Evolutionary conservation across 1,140 invertebrate species (phyloP).

Genomic region (Solenopsis fugax): DNA sequence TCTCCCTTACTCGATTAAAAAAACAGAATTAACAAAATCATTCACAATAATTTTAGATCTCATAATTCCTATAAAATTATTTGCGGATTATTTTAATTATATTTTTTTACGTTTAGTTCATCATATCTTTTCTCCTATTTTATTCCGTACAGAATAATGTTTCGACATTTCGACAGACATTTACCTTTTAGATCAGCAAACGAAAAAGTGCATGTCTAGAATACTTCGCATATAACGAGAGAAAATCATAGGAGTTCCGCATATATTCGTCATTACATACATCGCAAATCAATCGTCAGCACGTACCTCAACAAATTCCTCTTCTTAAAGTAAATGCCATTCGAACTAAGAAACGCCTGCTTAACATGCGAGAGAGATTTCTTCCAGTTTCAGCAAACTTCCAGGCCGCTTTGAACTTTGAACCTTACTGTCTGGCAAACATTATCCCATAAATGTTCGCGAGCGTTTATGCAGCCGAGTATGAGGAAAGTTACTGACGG

Average conservation of each 20-base stretch:
- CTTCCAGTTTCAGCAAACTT: conserved; percentile 58
- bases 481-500: conserved; percentile 50
- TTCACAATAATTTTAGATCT: background rate
- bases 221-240: background rate
- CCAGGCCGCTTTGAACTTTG: conserved; percentile 41
- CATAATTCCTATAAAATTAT: background rate
- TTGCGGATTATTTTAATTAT: background rate
- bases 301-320: conserved; percentile 35
- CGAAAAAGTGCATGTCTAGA: background rate
- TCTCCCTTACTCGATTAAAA: background rate
- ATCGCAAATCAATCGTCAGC: conserved; percentile 45
- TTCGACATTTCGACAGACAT: background rate
- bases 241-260: background rate
- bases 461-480: conserved; percentile 52
- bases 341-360: conserved; percentile 26
- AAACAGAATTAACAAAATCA: background rate
- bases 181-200: background rate
- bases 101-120: background rate
- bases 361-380: conserved; percentile 59
- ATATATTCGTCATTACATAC: background rate
- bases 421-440: conserved; percentile 25
- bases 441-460: conserved; percentile 49
- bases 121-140: background rate
- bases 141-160: background rate
- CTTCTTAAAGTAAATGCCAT: conserved; percentile 52